Evolutionary conservation across 64 coral and sea anemone species (phyloP), one percentile per base, ranked within the genome.

Genomic region (Hydrozoanthus tunicans): DNA sequence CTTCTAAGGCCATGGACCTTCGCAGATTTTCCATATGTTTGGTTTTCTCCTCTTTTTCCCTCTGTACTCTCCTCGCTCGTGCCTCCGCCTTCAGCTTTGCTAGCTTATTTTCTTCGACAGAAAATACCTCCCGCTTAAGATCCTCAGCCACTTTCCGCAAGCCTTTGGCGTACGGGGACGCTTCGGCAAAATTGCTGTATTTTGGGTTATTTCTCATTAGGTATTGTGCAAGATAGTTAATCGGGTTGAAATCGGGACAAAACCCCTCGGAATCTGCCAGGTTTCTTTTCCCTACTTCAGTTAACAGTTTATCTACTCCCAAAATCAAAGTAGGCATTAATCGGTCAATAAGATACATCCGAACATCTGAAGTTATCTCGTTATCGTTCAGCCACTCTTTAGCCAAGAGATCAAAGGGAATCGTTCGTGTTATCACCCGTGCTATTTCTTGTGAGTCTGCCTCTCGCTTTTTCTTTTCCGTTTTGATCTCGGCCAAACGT

Each of bases 121-220:
- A 85, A 94, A 91, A 99, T 5, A 99, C 93, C 73, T 99, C 94
- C 12, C 83, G 89, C 26, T 94, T 95, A n/a, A 99, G 90, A 64
- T 99, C 97, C 11, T 93, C 94, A 26, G 77, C 91, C 51, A 99
- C 92, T 90, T 99, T 99, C 5, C 86, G 84, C 56, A 99, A 82
- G 5, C 97, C 97, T 91, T 92, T 99, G 8, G 94, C 92, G 77
- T 99, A 99, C 1, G 97, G 97, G 1, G 97, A 99, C 23, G 97
- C 91, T 51, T 96, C 97, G 1, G 93, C 89, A 89, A 99, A 96
- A 74, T 96, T 99, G 27, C 94, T 95, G 78, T 96, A 99, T 75
- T 86, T 99, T 0, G 94, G 97, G 86, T 99, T 99, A 59, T 99
- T 99, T 53, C 97, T 86, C 97, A 99, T 96, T 9, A 99, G 59